phyloP scores from a whole-genome alignment of 2,888 invertebrate species.

The Nowickia ferox region DNA sequence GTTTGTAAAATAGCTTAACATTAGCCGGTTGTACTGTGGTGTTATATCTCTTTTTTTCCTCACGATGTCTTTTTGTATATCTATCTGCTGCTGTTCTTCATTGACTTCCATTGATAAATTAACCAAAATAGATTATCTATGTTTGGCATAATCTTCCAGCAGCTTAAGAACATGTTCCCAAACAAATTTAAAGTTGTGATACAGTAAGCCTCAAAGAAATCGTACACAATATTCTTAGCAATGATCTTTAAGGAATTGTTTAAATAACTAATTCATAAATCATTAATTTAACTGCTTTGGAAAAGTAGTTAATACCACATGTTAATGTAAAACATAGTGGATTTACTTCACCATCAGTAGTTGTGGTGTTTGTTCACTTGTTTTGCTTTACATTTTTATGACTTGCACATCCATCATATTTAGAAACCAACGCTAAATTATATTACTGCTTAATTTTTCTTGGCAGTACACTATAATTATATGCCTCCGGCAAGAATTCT shows the following conservation, averaged over 20 bases:
- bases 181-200: constrained; percentile 93
- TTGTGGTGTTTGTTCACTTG: no score
- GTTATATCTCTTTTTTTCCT: constrained; percentile 70
- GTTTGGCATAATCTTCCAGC: constrained; percentile 89
- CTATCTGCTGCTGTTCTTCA: constrained; percentile 75
- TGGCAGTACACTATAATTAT: no score
- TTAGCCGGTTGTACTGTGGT: neutral
- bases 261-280: no score
- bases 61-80: constrained; percentile 78
- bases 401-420: no score
- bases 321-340: no score
- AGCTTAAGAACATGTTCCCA: constrained; percentile 93
- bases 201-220: constrained; percentile 92
- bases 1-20: constrained; percentile 79
- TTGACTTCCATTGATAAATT: constrained; percentile 84
- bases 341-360: no score
- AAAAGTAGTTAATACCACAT: no score
- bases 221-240: constrained; percentile 88
- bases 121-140: constrained; percentile 89
- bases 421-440: no score
- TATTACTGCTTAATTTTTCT: no score
- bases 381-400: no score
- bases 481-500: no score
- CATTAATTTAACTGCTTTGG: no score
- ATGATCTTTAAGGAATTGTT: constrained; percentile 83